Conservation (phyloP, 2,113 vertebrate species). For the Nestor notabilis region DNA sequence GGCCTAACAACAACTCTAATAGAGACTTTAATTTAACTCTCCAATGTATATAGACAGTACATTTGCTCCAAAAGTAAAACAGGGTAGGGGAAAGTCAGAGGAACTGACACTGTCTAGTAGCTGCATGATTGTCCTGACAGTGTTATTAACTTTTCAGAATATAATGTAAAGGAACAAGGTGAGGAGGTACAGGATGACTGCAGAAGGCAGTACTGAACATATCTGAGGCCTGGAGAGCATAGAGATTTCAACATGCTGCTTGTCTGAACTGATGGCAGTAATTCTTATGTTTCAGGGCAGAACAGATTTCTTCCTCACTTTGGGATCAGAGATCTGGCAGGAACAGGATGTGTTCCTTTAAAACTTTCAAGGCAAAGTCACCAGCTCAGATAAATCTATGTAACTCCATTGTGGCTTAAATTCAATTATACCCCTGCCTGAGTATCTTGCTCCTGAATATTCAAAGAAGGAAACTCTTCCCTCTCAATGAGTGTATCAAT, state of each 20-base stretch:
- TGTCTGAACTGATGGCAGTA: not conserved
- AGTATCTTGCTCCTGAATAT: not conserved
- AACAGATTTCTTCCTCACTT: not conserved
- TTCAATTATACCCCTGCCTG: not conserved
- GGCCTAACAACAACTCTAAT: not conserved
- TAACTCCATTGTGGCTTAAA: not conserved
- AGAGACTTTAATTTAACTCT: conserved; percentile 49
- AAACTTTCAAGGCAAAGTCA: not conserved
- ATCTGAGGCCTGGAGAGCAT: not conserved
- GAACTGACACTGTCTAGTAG: not conserved
- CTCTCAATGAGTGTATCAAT: not conserved
- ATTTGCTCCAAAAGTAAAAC: not conserved
- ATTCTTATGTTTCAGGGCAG: not conserved
- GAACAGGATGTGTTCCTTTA: not conserved
- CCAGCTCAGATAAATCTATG: not conserved
- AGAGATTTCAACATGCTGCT: not conserved
- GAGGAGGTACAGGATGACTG: not conserved
- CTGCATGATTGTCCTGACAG: not conserved
- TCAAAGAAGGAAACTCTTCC: not conserved
- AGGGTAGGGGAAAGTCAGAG: not conserved
- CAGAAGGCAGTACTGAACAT: not conserved
- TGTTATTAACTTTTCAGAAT: not conserved
- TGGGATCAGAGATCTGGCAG: not conserved
- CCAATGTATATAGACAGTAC: not conserved
- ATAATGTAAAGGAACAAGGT: not conserved